Base-by-base conservation (phyloP, 2,888 invertebrate species). In the Ariolimax columbianus region DNA sequence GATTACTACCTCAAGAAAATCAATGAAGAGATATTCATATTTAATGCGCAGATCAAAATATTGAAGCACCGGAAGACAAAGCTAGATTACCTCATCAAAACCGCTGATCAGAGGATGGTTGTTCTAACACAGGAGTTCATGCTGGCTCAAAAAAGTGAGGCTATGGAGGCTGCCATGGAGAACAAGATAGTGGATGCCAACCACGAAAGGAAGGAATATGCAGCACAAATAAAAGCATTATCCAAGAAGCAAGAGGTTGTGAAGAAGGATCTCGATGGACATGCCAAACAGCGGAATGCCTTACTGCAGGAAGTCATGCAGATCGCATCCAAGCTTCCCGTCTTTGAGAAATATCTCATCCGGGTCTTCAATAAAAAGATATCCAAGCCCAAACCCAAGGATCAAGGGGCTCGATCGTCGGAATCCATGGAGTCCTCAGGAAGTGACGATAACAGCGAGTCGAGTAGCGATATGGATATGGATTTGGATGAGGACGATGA, bases 311-410 rank as follows among this genome's bases (percentile, higher is more conserved):
- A 85, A 33, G 85, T 85, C 9, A 23, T 82, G 55, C 36, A 68
- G 19, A 77, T 85, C 30, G 82, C 82, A 17, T 55, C 77, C 0
- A 85, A 77, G 36, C 78, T 70, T 63, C 85, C 85, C 19, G 33
- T 26, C 11, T 85, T 81, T 47, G 85, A 85, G 38, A 85, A 85
- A 47, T 85, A 85, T 43, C 59, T 85, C 0, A 63, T 85, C 11
- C 77, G 85, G 7, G 85, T 85, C 19, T 85, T 85, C n/a, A 77
- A 77, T 14, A 85, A 85, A n/a, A 85, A 77, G n/a, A 72, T 85
- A 0, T 23, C 30, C 30, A 85, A 77, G 33, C 59, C 47, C 0
- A 82, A 82, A 51, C 23, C 9, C 3, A 77, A 55, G 47, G 51
- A n/a, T 14, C 9, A 26, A 19, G 75, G 36, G 14, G n/a, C 19